phyloP scores from a whole-genome alignment of 1,140 invertebrate genomes.

The Drosophila pseudoobscura region DNA sequence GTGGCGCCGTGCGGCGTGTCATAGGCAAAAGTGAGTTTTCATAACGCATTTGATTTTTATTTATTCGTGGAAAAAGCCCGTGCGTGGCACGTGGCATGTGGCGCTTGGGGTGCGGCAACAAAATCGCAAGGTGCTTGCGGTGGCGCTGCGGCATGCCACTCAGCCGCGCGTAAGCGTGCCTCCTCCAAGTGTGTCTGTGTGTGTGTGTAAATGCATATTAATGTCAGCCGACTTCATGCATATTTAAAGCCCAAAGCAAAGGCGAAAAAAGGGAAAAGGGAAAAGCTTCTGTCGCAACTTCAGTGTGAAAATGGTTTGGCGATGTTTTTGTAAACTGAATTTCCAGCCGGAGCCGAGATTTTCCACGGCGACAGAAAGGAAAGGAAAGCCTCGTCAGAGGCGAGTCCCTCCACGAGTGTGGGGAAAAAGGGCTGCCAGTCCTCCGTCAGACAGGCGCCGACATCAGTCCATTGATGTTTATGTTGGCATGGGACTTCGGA shows the following conservation, averaged over 20 bases:
- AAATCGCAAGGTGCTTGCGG: background rate
- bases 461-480: too few relatives aligned
- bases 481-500: too few relatives aligned
- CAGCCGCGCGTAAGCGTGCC: background rate
- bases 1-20: too few relatives aligned
- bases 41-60: conserved; percentile 42
- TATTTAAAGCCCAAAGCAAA: conserved; percentile 59
- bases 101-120: too few relatives aligned
- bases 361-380: conserved; percentile 3
- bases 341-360: conserved; percentile 16
- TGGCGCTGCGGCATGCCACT: background rate
- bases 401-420: too few relatives aligned
- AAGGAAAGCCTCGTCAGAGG: too few relatives aligned
- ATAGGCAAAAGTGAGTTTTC: too few relatives aligned
- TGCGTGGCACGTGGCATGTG: conserved; percentile 4
- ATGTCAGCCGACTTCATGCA: conserved; percentile 47
- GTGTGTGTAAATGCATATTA: conserved; percentile 48
- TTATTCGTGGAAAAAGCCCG: conserved; percentile 36
- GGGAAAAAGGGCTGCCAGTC: too few relatives aligned
- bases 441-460: too few relatives aligned
- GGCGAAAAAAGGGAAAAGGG: background rate
- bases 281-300: conserved; percentile 54
- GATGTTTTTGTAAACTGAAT: conserved; percentile 23
- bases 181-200: conserved; percentile 1
- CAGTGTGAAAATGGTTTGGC: conserved; percentile 54